These are phyloP conservation scores for Epistrophella euchroma DNA, from an alignment of 2,888 invertebrate genomes.

Conservation along the genomic window DNA sequence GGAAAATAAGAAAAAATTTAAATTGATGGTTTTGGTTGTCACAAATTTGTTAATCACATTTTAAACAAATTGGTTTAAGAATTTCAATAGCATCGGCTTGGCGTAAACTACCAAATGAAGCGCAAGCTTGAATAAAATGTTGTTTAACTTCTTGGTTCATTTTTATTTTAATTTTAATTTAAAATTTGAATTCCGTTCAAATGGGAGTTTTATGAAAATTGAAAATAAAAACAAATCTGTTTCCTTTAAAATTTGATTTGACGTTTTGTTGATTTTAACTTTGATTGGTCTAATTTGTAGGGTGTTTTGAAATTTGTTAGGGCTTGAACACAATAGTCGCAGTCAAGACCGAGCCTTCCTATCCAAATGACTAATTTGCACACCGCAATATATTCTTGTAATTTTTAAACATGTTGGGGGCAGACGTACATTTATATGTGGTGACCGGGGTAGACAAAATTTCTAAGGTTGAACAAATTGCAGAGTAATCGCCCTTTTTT, in stretches of 20 bases:
- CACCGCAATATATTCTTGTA: no score
- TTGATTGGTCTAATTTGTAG: neutral
- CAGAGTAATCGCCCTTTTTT: no score
- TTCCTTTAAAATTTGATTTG: neutral
- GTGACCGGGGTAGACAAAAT: no score
- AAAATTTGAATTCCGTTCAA: neutral
- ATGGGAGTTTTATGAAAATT: neutral
- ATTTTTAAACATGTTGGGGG: no score
- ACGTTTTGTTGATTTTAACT: neutral
- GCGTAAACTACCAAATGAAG: slow-evolving; percentile 76
- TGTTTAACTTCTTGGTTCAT: slow-evolving; percentile 74
- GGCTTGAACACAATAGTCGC: no score
- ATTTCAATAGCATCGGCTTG: slow-evolving; percentile 60
- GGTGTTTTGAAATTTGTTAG: neutral
- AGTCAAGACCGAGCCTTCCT: no score
- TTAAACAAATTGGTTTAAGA: slow-evolving; percentile 72
- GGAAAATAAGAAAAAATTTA: slow-evolving; percentile 10
- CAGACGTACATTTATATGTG: no score
- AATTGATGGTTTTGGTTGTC: neutral
- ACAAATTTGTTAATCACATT: slow-evolving; percentile 68
- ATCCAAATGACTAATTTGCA: no score
- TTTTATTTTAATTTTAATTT: neutral
- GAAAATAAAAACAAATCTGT: neutral
- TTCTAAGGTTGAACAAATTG: no score
- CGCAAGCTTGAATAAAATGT: slow-evolving; percentile 77